Base-by-base conservation (phyloP, 30 jellyfish, hydroid and myxozoan species). In the Chrysaora quinquecirrha region DNA sequence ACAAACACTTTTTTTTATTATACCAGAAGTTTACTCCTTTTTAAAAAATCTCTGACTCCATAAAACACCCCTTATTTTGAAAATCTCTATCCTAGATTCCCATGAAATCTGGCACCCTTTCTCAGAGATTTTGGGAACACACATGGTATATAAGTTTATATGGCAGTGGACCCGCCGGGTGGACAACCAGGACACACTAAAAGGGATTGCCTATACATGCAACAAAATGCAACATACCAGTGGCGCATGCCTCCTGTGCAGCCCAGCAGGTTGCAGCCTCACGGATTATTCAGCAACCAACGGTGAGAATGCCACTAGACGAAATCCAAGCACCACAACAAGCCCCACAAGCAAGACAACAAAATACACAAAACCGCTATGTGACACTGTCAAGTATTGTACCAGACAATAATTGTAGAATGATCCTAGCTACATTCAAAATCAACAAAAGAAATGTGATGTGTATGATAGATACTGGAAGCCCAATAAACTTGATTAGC, bases 121-220 rank as follows among this genome's bases (percentile, higher is more conserved):
- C n/a, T n/a, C n/a, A n/a, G n/a, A n/a, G n/a, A n/a, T n/a, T n/a
- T n/a, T n/a, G n/a, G n/a, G n/a, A n/a, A n/a, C n/a, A n/a, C n/a
- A n/a, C n/a, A n/a, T n/a, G n/a, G n/a, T n/a, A n/a, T n/a, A n/a
- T n/a, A n/a, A n/a, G n/a, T n/a, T n/a, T n/a, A n/a, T n/a, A n/a
- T n/a, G n/a, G n/a, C n/a, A n/a, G n/a, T n/a, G n/a, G n/a, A n/a
- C n/a, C n/a, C n/a, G n/a, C n/a, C n/a, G n/a, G n/a, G 68, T 52
- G 68, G 68, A 16, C 68, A 52, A 52, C 68, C 68, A 52, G 68
- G 68, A 10, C 68, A 52, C 29, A 52, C 68, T 19, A 52, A 52
- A 19, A 52, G 68, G 19, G 68, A 52, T 52, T 52, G 68, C 25
- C 3, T 10, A 2, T 52, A 52, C 19, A 3, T 52, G 3, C 68